phyloP scores from a whole-genome alignment of 2,888 invertebrate genomes.

The Synergus itoensis region DNA sequence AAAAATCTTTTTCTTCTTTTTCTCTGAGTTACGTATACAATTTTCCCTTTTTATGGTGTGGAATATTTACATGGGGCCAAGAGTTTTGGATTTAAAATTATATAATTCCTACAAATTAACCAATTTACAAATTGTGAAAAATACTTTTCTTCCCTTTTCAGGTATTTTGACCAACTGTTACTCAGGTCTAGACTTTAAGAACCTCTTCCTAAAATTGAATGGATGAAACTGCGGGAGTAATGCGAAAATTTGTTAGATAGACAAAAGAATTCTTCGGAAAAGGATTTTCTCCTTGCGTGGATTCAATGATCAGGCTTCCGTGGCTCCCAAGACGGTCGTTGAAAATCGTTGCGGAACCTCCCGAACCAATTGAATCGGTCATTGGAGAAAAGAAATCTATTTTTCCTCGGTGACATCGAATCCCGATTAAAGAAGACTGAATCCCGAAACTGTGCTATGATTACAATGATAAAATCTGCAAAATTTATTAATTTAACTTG shows the following conservation, averaged over 20 bases:
- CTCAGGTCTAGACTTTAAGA: background rate
- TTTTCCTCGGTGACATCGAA: background rate
- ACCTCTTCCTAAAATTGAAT: background rate
- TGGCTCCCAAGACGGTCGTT: background rate
- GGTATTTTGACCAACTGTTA: background rate
- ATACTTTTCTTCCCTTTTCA: background rate
- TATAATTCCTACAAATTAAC: background rate
- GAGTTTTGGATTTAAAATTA: background rate
- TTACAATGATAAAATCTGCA: background rate
- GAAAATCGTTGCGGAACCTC: background rate
- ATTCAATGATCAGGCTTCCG: constrained; percentile 9
- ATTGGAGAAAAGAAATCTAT: background rate
- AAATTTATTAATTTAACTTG: background rate
- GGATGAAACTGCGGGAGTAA: background rate
- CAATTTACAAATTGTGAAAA: background rate
- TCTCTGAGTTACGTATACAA: background rate
- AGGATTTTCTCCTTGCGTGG: background rate
- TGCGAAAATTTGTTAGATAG: constrained; percentile 2
- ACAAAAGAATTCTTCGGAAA: background rate
- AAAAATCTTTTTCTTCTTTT: background rate
- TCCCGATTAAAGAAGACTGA: background rate
- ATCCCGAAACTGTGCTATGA: background rate
- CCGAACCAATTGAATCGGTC: background rate
- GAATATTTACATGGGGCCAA: background rate
- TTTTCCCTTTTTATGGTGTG: background rate